phyloP scores from a whole-genome alignment of 2,113 vertebrate genomes.

The Bettongia penicillata region DNA sequence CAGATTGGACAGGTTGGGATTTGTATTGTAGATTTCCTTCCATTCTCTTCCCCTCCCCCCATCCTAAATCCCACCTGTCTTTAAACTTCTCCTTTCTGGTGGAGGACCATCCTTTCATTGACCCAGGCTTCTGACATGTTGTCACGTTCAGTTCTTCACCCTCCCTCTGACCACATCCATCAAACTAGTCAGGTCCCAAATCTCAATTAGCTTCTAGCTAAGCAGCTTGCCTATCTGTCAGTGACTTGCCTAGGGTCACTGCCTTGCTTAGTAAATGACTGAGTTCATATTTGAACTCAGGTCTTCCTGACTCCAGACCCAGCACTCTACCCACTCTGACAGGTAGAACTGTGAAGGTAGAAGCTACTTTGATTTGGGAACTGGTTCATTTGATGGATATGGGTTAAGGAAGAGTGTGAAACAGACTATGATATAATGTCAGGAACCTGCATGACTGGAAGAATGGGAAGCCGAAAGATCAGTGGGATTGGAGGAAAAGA shows the following conservation, averaged over 20 bases:
- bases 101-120: background rate
- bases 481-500: background rate
- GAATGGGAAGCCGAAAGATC: background rate
- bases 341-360: background rate
- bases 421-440: background rate
- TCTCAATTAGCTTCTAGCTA: background rate
- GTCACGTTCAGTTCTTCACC: background rate
- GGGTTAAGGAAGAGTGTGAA: background rate
- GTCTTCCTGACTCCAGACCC: background rate
- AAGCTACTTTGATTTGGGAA: background rate
- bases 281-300: background rate
- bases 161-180: background rate
- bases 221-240: background rate
- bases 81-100: background rate
- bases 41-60: background rate
- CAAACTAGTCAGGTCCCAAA: background rate
- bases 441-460: background rate
- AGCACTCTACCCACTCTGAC: background rate
- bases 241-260: background rate
- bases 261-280: background rate
- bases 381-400: background rate
- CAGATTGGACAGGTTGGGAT: background rate
- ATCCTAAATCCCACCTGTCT: background rate
- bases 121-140: background rate
- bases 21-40: background rate